Percentiles rank a stretch among this genome's conserved stretches.
phyloP scores from a whole-genome alignment of 2,888 invertebrate genomes.

The Artemia sinica region DNA sequence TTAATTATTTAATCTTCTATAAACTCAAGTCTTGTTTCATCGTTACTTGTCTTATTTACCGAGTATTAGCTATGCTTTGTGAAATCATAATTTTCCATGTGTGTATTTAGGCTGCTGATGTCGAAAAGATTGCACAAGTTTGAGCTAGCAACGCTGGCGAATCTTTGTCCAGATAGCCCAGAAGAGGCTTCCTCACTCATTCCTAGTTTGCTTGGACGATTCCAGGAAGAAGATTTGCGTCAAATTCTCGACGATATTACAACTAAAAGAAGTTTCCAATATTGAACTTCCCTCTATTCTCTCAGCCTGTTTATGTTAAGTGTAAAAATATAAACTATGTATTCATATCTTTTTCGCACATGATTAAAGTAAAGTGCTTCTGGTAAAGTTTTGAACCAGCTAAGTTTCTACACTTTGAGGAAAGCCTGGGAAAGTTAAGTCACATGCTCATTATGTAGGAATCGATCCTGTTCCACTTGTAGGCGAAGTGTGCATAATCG shows the following conservation, averaged over 20 bases:
- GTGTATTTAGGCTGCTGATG: conserved; percentile 54
- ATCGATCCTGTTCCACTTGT: too few relatives aligned
- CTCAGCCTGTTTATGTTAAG: neutral
- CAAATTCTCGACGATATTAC: conserved; percentile 93
- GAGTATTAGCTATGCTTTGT: conserved; percentile 14
- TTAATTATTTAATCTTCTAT: neutral
- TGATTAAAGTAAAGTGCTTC: too few relatives aligned
- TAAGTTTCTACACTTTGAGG: too few relatives aligned
- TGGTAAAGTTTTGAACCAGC: too few relatives aligned
- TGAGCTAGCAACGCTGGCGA: conserved; percentile 89
- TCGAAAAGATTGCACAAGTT: conserved; percentile 94
- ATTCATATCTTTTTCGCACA: too few relatives aligned
- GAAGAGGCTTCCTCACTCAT: conserved; percentile 96
- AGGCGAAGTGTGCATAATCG: too few relatives aligned
- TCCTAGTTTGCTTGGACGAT: conserved; percentile 83
- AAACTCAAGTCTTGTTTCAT: neutral
- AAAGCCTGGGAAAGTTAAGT: too few relatives aligned
- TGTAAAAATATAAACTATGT: neutral
- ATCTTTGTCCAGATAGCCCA: conserved; percentile 93
- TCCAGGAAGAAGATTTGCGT: conserved; percentile 94
- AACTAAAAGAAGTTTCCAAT: conserved; percentile 93
- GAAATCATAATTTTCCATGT: neutral
- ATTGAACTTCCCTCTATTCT: conserved; percentile 38
- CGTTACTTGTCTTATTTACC: neutral
- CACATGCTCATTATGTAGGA: too few relatives aligned